These are phyloP conservation scores for Gastrophryne carolinensis DNA, from an alignment of 2,797 vertebrate species.

Conservation along the genomic window DNA sequence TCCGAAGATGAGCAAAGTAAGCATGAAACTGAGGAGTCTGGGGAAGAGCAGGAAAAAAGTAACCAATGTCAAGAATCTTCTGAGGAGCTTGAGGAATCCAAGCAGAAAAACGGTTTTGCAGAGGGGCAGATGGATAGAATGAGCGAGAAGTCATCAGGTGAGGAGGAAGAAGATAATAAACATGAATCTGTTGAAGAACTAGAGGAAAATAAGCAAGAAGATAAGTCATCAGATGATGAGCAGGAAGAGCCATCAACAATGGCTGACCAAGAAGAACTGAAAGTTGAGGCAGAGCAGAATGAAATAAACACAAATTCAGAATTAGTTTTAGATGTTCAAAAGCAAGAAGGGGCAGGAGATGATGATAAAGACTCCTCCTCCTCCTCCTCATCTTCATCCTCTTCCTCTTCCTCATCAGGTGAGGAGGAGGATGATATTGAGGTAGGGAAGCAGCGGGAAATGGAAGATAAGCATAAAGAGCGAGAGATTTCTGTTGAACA, in stretches of 20 bases:
- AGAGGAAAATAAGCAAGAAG: slow-evolving; percentile 31
- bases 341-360: background rate
- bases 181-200: slow-evolving; percentile 28
- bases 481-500: slow-evolving; percentile 5
- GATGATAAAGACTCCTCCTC: slow-evolving; percentile 3
- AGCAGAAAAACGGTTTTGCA: background rate
- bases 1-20: slow-evolving; percentile 25
- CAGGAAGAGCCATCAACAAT: background rate
- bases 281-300: background rate
- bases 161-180: slow-evolving; percentile 35
- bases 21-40: slow-evolving; percentile 20
- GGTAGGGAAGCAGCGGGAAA: background rate
- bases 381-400: no score
- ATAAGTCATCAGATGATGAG: slow-evolving; percentile 25
- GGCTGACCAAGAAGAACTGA: background rate
- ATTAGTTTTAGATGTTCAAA: slow-evolving; percentile 2
- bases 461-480: background rate
- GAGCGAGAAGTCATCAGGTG: slow-evolving; percentile 23
- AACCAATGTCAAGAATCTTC: slow-evolving; percentile 5
- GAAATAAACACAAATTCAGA: background rate
- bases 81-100: slow-evolving; percentile 23
- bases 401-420: no score
- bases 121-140: slow-evolving; percentile 14
- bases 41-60: slow-evolving; percentile 32
- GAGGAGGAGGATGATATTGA: slow-evolving; percentile 17